Percentiles rank a stretch among this genome's conserved stretches.
Conservation (phyloP, 2,113 vertebrate genomes). For the Speoplatyrhinus poulsoni region DNA sequence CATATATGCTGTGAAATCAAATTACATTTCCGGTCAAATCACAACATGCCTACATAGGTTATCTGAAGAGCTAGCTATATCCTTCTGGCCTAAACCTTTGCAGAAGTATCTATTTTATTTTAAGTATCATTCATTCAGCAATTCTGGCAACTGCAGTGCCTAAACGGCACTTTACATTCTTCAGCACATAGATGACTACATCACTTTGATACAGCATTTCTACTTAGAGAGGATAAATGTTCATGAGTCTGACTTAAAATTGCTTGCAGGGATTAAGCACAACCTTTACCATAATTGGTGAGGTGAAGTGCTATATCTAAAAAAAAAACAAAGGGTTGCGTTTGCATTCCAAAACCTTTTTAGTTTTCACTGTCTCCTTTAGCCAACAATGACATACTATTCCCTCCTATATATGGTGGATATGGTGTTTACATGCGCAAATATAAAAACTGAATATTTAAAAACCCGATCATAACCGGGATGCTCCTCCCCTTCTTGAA, state of each 20-base stretch:
- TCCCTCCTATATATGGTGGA: neutral
- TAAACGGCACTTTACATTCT: conserved; percentile 16
- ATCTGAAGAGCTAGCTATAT: too few relatives aligned
- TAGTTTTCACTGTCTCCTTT: conserved; percentile 15
- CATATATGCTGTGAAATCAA: too few relatives aligned
- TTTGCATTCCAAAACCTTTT: conserved; percentile 12
- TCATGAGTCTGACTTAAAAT: conserved; percentile 15
- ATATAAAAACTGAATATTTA: too few relatives aligned
- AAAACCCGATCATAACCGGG: too few relatives aligned
- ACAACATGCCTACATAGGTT: too few relatives aligned
- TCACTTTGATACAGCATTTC: neutral
- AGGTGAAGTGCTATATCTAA: neutral
- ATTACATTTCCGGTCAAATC: too few relatives aligned
- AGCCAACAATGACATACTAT: conserved; percentile 36
- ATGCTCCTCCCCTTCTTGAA: conserved; percentile 38
- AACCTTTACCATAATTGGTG: neutral
- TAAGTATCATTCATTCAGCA: neutral
- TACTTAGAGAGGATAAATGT: conserved; percentile 13
- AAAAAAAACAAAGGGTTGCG: conserved; percentile 8
- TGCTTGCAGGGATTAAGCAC: neutral
- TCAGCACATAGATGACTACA: conserved; percentile 11
- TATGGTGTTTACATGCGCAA: too few relatives aligned
- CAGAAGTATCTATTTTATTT: neutral
- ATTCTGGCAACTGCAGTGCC: neutral
- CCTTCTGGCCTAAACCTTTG: too few relatives aligned